Conservation (phyloP, 2,113 vertebrate genomes). For the Corydoras maculifer region DNA sequence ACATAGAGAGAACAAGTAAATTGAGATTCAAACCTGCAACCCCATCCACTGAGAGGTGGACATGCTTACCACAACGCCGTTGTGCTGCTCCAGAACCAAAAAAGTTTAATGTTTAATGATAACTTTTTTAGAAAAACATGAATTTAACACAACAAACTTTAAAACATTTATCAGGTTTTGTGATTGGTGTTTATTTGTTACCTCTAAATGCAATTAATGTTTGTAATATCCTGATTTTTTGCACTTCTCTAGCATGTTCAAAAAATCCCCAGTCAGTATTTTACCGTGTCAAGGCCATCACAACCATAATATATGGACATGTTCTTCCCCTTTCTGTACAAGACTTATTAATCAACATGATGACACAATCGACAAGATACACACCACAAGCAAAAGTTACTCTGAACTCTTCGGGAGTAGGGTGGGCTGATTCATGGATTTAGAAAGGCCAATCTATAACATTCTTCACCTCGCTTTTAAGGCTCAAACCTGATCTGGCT, state of each 20-base stretch:
- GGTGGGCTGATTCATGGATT: conserved; percentile 43
- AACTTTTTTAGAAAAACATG: no score
- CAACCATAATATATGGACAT: conserved; percentile 8
- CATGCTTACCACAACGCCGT: no score
- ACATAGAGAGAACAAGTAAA: no score
- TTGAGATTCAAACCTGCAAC: no score
- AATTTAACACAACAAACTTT: no score
- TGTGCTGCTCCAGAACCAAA: no score
- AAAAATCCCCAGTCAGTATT: conserved; percentile 25
- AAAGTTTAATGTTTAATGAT: no score
- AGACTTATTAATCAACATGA: conserved; percentile 30
- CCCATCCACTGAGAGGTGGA: no score
- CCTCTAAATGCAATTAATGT: no score
- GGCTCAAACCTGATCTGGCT: conserved; percentile 48
- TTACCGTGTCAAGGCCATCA: neutral
- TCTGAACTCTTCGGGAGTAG: conserved; percentile 15
- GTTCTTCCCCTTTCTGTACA: conserved; percentile 19
- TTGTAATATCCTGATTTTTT: conserved; percentile 1
- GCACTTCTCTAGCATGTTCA: conserved; percentile 6
- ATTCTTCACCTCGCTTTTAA: conserved; percentile 58
- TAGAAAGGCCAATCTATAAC: conserved; percentile 53
- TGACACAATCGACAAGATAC: conserved; percentile 24
- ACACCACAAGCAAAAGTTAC: conserved; percentile 55
- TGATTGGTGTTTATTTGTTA: no score
- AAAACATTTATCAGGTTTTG: no score